A percentile compares a stretch with the other conserved stretches of the same genome.
Conservation (phyloP, 2,888 invertebrate species). For the Helleia helle region DNA sequence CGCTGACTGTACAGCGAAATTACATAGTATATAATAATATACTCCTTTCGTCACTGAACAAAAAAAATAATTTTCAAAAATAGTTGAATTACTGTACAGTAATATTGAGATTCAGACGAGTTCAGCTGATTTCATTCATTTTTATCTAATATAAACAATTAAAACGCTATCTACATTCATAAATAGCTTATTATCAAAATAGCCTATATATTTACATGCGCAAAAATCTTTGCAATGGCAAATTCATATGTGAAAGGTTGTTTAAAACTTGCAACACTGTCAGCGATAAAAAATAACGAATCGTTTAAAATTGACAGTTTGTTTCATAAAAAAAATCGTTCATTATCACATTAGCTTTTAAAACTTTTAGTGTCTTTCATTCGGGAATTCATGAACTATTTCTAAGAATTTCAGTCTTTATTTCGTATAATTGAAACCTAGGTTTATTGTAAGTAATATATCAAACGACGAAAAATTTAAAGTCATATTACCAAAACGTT, state of each 20-base stretch:
- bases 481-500: constrained; percentile 3
- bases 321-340: constrained; percentile 39
- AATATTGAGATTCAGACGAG: constrained; percentile 67
- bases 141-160: constrained; percentile 28
- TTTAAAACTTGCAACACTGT: constrained; percentile 41
- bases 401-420: constrained; percentile 57
- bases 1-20: neutral
- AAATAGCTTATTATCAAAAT: constrained; percentile 62
- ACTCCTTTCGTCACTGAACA: constrained; percentile 57
- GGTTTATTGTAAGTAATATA: constrained; percentile 21
- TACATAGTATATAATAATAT: constrained; percentile 23
- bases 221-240: constrained; percentile 41
- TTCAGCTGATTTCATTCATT: constrained; percentile 67
- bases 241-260: constrained; percentile 30
- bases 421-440: constrained; percentile 10
- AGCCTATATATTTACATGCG: constrained; percentile 60
- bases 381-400: neutral
- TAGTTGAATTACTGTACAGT: constrained; percentile 47
- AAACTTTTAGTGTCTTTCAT: neutral
- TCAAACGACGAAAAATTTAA: constrained; percentile 1
- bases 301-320: constrained; percentile 31
- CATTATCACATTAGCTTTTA: constrained; percentile 52
- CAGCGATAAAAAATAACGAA: constrained; percentile 51
- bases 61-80: constrained; percentile 43
- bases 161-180: constrained; percentile 52